A percentile compares a stretch with the other conserved stretches of the same genome.
phyloP scores from a whole-genome alignment of 1,140 invertebrate genomes.

The Onthophagus taurus region DNA sequence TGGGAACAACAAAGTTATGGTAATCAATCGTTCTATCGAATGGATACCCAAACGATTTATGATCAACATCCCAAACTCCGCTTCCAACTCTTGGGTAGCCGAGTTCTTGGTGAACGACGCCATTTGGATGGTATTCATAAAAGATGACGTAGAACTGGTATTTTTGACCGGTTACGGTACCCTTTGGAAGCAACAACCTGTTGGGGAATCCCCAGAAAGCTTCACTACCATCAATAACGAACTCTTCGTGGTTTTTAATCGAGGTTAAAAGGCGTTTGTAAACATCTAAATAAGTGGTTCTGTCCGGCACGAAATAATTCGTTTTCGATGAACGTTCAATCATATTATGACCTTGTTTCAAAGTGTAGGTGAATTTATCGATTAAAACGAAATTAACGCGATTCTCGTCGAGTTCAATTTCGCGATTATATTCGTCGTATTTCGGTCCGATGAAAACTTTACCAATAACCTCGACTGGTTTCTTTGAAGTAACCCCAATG shows the following conservation, averaged over 20 bases:
- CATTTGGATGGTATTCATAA: not conserved
- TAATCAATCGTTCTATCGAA: not conserved
- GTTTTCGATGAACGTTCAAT: slow-evolving; percentile 48
- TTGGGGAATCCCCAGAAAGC: slow-evolving; percentile 42
- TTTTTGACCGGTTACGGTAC: slow-evolving; percentile 48
- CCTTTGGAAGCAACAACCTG: slow-evolving; percentile 50
- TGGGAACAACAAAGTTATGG: not conserved
- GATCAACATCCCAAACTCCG: slow-evolving; percentile 28
- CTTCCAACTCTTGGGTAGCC: slow-evolving; percentile 42
- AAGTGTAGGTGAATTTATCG: slow-evolving; percentile 42
- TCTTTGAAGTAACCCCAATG: slow-evolving; percentile 47
- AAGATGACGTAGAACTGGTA: slow-evolving; percentile 47
- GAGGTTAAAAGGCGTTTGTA: not conserved
- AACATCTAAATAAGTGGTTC: not conserved
- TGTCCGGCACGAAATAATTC: not conserved
- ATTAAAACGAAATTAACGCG: slow-evolving; percentile 55
- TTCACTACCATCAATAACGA: slow-evolving; percentile 42
- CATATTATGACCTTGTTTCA: slow-evolving; percentile 51
- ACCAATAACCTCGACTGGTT: slow-evolving; percentile 43
- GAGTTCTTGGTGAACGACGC: not conserved
- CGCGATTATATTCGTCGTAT: slow-evolving; percentile 47
- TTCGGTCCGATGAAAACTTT: slow-evolving; percentile 62
- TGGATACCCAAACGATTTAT: slow-evolving; percentile 11
- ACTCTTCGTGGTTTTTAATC: slow-evolving; percentile 36
- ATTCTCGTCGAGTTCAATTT: slow-evolving; percentile 40